Evolutionary conservation across 1,140 invertebrate species (phyloP), one percentile per base, ranked within the genome.

Genomic region (Drosophila kurseongensis): DNA sequence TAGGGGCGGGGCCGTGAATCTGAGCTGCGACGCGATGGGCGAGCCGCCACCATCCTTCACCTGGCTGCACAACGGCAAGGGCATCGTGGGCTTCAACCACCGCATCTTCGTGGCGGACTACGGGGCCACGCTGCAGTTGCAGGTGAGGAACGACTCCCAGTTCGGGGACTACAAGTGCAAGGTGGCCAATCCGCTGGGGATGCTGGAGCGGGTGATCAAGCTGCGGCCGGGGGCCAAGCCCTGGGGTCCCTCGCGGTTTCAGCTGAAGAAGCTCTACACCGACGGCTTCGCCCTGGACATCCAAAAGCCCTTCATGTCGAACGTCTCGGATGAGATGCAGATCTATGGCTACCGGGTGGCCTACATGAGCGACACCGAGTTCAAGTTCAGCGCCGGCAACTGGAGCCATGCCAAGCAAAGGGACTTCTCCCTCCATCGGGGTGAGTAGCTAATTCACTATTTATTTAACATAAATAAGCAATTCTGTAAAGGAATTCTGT

Each of bases 111-210:
- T 91, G 57, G 91, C 91, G 65, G 90, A 91, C 55, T 93, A 93
- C 35, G 90, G 88, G n/a, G 92, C 93, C 23, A 91, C 93, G 18
- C 61, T 93, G 35, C 91, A 94, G 91, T 78, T 95, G 18, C 74
- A 91, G 29, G 83, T 94, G 18, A 91, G 91, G 36, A 93, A 94
- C 61, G 71, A 78, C 23, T 84, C 85, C 12, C 92, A 92, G 59
- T 94, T 94, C 63, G 94, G 94, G 0, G 93, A 94, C 75, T 95
- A 94, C 80, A 93, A 93, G 55, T 95, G 94, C 81, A 92, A 93
- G 72, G 94, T 94, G 13, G 91, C 84, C 18, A 95, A 95, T 83
- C 90, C 80, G 32, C 75, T 94, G 74, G 94, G 94, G 4, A 93
- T 88, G 57, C 75, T 94, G 38, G 93, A 94, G 42, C 92, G 93